Conservation (phyloP, 2,888 invertebrate genomes). For the Yponomeuta malinellus region DNA sequence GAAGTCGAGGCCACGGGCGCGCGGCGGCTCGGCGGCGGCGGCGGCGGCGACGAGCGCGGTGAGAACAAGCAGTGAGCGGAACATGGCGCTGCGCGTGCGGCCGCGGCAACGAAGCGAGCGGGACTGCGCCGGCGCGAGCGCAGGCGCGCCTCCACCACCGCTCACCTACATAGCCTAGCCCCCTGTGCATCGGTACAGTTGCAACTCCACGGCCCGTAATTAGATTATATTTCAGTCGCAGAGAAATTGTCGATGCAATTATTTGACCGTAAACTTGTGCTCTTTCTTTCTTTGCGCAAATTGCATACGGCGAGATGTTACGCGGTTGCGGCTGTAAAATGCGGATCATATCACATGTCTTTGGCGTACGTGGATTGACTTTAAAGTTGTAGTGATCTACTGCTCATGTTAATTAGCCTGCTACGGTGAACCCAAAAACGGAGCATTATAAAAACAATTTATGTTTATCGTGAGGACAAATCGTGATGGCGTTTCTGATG, state of each 20-base stretch:
- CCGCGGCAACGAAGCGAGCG: conserved; percentile 65
- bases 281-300: not conserved
- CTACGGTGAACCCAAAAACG: not conserved
- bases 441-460: too few relatives aligned
- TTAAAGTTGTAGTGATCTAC: not conserved
- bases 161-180: conserved; percentile 50
- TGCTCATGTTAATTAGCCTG: not conserved
- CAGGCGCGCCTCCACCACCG: conserved; percentile 42
- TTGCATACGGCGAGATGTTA: not conserved
- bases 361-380: not conserved
- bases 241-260: conserved; percentile 9
- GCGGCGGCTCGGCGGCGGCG: conserved; percentile 48
- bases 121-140: conserved; percentile 61
- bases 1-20: conserved; percentile 62
- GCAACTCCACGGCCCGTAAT: conserved; percentile 28
- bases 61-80: conserved; percentile 52
- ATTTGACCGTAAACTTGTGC: conserved; percentile 6
- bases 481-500: not conserved
- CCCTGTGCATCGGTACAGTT: conserved; percentile 41
- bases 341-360: not conserved
- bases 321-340: not conserved
- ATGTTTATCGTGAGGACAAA: not conserved
- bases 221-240: conserved; percentile 11
- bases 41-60: conserved; percentile 41
- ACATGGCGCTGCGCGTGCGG: conserved; percentile 65